Evolutionary conservation across 2,888 invertebrate species (phyloP), one percentile per base, ranked within the genome.

Genomic region (Zeuzera pyrina): DNA sequence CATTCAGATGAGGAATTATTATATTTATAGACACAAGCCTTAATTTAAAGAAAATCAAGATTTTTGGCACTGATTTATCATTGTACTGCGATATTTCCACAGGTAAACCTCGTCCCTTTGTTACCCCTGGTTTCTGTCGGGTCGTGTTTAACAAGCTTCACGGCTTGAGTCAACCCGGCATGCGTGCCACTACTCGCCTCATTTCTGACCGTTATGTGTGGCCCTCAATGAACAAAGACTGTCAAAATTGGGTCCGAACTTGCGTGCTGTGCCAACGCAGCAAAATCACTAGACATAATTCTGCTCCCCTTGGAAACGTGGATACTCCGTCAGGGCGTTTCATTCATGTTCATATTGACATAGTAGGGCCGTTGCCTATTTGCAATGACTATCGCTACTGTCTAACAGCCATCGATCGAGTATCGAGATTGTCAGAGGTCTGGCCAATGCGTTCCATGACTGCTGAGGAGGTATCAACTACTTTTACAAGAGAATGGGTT

Each of bases 31-130:
- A 8, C 32, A 38, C 15, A 34, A 33, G 2, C 13, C 11, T 1
- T 23, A 36, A 24, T 15, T 39, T 3, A 30, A 29, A 12, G 33
- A 35, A n/a, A 8, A 21, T 32, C 19, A 37, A 37, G 16, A 15
- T 34, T n/a, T 28, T 31, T 7, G 34, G 36, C 3, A 35, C 33
- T 16, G 19, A 36, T 1, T 12, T 39, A 21, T 36, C 34, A 3
- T 15, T 36, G 2, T n/a, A 36, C 1, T 33, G 36, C 5, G 15
- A 30, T 6, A 22, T 40, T 7, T 21, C 27, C 3, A 6, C 29
- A 6, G 16, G 16, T 2, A 12, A 25, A 30, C 37, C 11, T 16
- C 6, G 12, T 22, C 33, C 4, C 40, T 37, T 23, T 26, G 25
- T 7, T 8, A 16, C 13, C 33, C 33, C 19, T 2, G 12, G 5